phyloP scores from a whole-genome alignment of 37 sponge, comb jelly and placozoan species.

The Ephydatia muelleri region DNA sequence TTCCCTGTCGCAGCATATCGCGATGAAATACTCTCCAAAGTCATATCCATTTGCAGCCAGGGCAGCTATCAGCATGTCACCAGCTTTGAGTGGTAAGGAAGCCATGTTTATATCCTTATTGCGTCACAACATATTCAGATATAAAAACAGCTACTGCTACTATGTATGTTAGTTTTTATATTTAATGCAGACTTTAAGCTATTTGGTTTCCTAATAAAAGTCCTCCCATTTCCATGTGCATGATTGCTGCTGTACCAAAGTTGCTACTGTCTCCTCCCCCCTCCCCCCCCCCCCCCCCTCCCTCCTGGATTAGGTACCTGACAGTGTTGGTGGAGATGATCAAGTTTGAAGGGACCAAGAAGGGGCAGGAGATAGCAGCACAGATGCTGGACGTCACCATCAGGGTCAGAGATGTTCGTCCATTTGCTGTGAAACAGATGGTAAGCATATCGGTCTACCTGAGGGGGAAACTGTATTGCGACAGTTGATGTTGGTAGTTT shows the following conservation, averaged over 20 bases:
- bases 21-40: slow-evolving; percentile 91
- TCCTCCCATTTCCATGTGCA: background rate
- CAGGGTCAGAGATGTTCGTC: slow-evolving; percentile 88
- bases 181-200: too few relatives aligned
- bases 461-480: background rate
- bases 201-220: too few relatives aligned
- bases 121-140: too few relatives aligned
- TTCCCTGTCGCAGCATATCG: slow-evolving; percentile 57
- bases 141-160: too few relatives aligned
- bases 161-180: too few relatives aligned
- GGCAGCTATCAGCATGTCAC: slow-evolving; percentile 89
- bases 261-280: too few relatives aligned
- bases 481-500: background rate
- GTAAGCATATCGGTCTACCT: slow-evolving; percentile 22
- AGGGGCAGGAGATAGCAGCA: slow-evolving; percentile 83
- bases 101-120: background rate
- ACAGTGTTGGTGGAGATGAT: slow-evolving; percentile 95
- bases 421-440: slow-evolving; percentile 94
- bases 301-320: slow-evolving; percentile 76
- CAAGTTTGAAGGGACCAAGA: slow-evolving; percentile 85
- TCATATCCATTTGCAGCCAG: slow-evolving; percentile 86
- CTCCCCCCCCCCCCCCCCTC: too few relatives aligned
- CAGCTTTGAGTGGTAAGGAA: slow-evolving; percentile 97
- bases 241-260: background rate
- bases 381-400: slow-evolving; percentile 97